phyloP scores from a whole-genome alignment of 2,888 invertebrate genomes.

The Icerya purchasi region DNA sequence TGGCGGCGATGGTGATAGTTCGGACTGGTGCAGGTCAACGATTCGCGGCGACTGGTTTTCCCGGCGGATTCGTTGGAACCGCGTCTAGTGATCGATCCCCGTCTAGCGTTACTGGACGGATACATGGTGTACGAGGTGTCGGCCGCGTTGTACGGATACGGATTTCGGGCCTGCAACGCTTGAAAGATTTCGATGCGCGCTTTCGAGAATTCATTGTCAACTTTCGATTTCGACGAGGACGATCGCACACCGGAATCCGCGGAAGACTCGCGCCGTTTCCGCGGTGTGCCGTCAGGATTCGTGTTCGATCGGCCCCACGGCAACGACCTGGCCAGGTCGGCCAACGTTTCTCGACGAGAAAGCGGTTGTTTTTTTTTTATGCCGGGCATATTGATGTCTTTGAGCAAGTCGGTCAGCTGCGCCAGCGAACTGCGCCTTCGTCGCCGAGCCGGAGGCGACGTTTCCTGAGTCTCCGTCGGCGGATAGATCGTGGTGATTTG shows the following conservation, averaged over 20 bases:
- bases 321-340: constrained; percentile 62
- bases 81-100: constrained; percentile 33
- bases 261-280: constrained; percentile 68
- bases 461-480: constrained; percentile 47
- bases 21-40: constrained; percentile 29
- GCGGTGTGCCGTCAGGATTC: constrained; percentile 26
- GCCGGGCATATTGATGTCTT: constrained; percentile 54
- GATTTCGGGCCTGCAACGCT: constrained; percentile 35
- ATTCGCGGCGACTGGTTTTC: constrained; percentile 28
- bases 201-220: constrained; percentile 34
- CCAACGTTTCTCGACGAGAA: constrained; percentile 64
- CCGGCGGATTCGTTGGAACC: constrained; percentile 45
- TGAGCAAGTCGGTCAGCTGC: constrained; percentile 65
- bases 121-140: constrained; percentile 2
- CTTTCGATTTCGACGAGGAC: constrained; percentile 43
- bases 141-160: constrained; percentile 11
- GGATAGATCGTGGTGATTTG: constrained; percentile 70
- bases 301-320: constrained; percentile 52
- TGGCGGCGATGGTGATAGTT: constrained; percentile 15
- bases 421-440: constrained; percentile 67
- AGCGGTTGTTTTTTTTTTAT: constrained; percentile 40
- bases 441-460: constrained; percentile 38
- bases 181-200: constrained; percentile 41
- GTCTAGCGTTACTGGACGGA: constrained; percentile 21
- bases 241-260: constrained; percentile 62